Conservation (phyloP, 2,888 invertebrate genomes). For the Agapostemon virescens region DNA sequence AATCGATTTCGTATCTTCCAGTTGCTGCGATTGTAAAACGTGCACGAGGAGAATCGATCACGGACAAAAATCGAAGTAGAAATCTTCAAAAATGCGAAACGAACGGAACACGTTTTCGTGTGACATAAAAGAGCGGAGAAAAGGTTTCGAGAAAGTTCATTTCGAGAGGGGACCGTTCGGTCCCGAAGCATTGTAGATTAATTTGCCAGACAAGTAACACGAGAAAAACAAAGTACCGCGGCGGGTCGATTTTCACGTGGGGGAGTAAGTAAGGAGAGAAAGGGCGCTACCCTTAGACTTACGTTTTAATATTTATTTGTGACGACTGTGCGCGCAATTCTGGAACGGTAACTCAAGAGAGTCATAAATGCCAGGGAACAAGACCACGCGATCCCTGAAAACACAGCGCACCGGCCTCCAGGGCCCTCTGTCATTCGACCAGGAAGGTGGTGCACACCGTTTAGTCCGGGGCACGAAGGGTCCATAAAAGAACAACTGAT, state of each 20-base stretch:
- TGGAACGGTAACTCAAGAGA: slow-evolving; percentile 53
- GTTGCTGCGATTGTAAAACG: background rate
- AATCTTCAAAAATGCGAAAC: too few relatives aligned
- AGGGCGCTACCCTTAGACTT: slow-evolving; percentile 47
- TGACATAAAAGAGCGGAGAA: background rate
- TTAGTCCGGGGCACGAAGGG: slow-evolving; percentile 30
- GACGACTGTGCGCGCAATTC: slow-evolving; percentile 17
- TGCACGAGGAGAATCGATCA: background rate
- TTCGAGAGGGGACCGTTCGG: background rate
- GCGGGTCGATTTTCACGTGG: slow-evolving; percentile 11
- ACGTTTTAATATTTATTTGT: slow-evolving; percentile 16
- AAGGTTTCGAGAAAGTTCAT: background rate
- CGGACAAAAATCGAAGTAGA: background rate
- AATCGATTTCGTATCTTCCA: background rate
- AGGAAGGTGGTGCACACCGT: slow-evolving; percentile 33
- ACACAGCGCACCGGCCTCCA: slow-evolving; percentile 10
- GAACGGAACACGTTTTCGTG: background rate
- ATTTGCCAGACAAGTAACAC: background rate
- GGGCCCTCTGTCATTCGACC: slow-evolving; percentile 34
- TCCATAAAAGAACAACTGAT: slow-evolving; percentile 46
- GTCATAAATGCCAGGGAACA: slow-evolving; percentile 62
- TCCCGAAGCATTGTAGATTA: background rate
- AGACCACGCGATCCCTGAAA: slow-evolving; percentile 61
- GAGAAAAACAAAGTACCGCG: background rate
- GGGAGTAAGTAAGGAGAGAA: background rate